Percentiles rank a stretch among this genome's conserved stretches.
Conservation (phyloP, 2,888 invertebrate species). For the Gymnoscelis rufifasciata region DNA sequence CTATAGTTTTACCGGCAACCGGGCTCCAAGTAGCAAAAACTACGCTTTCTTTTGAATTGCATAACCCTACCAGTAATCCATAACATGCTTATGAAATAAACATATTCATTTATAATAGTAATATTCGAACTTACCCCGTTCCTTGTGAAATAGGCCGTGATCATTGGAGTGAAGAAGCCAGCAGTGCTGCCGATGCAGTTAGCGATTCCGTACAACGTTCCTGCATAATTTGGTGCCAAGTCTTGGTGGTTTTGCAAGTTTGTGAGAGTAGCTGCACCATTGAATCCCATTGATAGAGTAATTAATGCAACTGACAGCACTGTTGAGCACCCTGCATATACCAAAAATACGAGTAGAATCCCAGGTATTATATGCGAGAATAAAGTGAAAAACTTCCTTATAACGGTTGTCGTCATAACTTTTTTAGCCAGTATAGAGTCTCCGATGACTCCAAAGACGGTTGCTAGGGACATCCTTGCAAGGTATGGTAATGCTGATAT, state of each 20-base stretch:
- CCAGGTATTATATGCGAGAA: slow-evolving; percentile 81
- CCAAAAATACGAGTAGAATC: slow-evolving; percentile 72
- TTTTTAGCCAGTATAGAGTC: slow-evolving; percentile 77
- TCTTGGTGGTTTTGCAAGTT: slow-evolving; percentile 85
- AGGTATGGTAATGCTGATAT: slow-evolving; percentile 85
- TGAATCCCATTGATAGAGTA: slow-evolving; percentile 83
- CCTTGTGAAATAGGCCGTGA: slow-evolving; percentile 83
- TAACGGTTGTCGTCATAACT: slow-evolving; percentile 63
- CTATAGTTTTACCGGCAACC: no score
- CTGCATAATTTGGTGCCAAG: slow-evolving; percentile 87
- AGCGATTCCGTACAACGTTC: slow-evolving; percentile 87
- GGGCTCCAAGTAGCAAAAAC: no score
- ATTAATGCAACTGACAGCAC: slow-evolving; percentile 81
- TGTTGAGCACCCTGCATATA: slow-evolving; percentile 81
- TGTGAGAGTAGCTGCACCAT: slow-evolving; percentile 81
- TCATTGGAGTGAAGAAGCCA: slow-evolving; percentile 85
- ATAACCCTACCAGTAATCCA: no score
- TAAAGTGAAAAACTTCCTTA: slow-evolving; percentile 82
- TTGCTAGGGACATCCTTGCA: slow-evolving; percentile 83
- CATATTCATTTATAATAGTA: no score
- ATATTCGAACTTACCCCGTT: slow-evolving; percentile 68
- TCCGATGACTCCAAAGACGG: slow-evolving; percentile 84
- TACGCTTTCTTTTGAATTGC: no score
- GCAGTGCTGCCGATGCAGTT: slow-evolving; percentile 85
- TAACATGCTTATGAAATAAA: no score